Evolutionary conservation across 2,888 invertebrate genomes (phyloP).

Genomic region (Mesorhabditis sp.): DNA sequence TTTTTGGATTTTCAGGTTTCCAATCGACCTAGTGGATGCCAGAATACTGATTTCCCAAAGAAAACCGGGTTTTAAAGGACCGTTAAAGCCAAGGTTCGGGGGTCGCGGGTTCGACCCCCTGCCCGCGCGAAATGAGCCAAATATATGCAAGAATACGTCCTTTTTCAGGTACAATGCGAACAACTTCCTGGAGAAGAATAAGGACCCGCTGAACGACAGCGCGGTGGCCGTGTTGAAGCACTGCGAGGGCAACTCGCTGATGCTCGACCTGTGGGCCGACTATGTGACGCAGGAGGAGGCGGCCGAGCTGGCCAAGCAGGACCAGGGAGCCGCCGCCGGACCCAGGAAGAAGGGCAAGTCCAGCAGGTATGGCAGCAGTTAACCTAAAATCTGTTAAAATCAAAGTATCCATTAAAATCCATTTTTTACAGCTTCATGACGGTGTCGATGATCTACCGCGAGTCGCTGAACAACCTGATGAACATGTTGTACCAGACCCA

Average conservation of each 20-base stretch:
- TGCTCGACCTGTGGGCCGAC: slow-evolving; percentile 67
- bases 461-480: slow-evolving; percentile 75
- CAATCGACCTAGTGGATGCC: no score
- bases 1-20: no score
- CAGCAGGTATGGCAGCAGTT: slow-evolving; percentile 36
- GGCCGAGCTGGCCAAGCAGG: slow-evolving; percentile 51
- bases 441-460: slow-evolving; percentile 85
- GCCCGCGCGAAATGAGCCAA: neutral
- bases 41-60: no score
- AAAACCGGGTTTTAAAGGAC: no score
- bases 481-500: slow-evolving; percentile 88
- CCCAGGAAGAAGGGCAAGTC: slow-evolving; percentile 43
- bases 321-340: slow-evolving; percentile 32
- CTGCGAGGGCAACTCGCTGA: slow-evolving; percentile 70
- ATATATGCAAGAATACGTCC: slow-evolving; percentile 15
- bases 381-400: no score
- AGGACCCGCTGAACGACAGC: slow-evolving; percentile 64
- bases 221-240: slow-evolving; percentile 60
- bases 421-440: slow-evolving; percentile 70
- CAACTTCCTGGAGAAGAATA: slow-evolving; percentile 64
- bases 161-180: slow-evolving; percentile 59
- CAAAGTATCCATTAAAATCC: no score
- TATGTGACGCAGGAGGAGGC: slow-evolving; percentile 57
- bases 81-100: no score
- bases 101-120: no score